Evolutionary conservation across 2,113 vertebrate genomes (phyloP).

Genomic region (Rutilus rutilus): DNA sequence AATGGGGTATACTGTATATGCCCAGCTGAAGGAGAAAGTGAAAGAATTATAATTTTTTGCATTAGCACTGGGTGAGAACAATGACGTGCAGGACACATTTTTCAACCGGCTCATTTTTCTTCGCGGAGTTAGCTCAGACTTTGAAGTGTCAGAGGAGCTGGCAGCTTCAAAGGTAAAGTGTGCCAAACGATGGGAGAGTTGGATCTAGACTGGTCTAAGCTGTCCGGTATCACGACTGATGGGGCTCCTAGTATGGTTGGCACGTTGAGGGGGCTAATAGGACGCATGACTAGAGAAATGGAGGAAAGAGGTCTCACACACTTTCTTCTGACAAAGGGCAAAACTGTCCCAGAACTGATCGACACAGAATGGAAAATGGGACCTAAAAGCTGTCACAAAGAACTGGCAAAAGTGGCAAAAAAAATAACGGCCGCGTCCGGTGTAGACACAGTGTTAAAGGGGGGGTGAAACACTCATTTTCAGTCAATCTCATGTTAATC

Average conservation of each 20-base stretch:
- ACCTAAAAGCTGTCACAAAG: too few relatives aligned
- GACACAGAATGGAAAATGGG: constrained; percentile 56
- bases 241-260: neutral
- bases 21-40: constrained; percentile 21
- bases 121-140: constrained; percentile 30
- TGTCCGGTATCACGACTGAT: constrained; percentile 16
- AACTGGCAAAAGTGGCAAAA: too few relatives aligned
- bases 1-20: constrained; percentile 32
- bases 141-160: constrained; percentile 38
- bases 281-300: neutral
- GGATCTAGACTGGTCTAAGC: constrained; percentile 40
- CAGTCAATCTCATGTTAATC: too few relatives aligned
- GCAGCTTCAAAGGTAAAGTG: constrained; percentile 33
- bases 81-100: constrained; percentile 50
- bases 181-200: neutral
- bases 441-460: too few relatives aligned
- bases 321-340: neutral
- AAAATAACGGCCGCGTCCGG: too few relatives aligned
- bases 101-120: constrained; percentile 58
- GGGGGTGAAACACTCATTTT: too few relatives aligned
- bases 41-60: constrained; percentile 46
- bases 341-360: neutral
- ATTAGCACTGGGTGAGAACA: constrained; percentile 57
- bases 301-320: neutral
- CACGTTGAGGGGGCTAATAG: constrained; percentile 1